These are phyloP conservation scores for Squalus acanthias DNA, from an alignment of 2,797 vertebrate genomes.

Conservation along the genomic window DNA sequence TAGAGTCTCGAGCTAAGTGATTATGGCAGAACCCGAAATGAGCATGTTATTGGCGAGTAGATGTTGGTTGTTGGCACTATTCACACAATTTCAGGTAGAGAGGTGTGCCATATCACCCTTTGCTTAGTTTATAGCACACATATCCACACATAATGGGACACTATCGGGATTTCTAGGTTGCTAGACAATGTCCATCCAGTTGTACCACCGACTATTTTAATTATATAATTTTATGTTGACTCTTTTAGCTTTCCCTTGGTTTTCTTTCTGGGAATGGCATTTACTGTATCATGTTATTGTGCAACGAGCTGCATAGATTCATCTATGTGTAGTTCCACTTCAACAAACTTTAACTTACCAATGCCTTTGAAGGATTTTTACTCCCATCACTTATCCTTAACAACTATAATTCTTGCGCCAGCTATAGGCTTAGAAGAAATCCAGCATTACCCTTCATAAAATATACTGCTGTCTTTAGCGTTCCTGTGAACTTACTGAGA, in stretches of 20 bases:
- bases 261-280: constrained; percentile 13
- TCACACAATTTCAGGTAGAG: neutral
- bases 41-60: too few species aligned
- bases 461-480: neutral
- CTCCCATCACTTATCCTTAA: neutral
- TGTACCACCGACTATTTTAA: neutral
- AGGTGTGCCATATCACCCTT: neutral
- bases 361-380: neutral
- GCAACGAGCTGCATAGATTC: neutral
- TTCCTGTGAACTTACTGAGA: neutral
- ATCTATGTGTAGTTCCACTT: neutral
- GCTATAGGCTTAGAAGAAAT: neutral
- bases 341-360: neutral
- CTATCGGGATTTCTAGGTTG: neutral
- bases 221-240: neutral
- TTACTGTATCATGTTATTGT: neutral
- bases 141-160: neutral
- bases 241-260: neutral
- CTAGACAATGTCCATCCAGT: neutral
- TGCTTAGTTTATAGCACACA: neutral
- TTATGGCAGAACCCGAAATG: too few species aligned
- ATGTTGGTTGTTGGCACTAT: neutral
- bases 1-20: too few species aligned
- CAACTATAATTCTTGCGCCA: neutral
- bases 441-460: neutral